These are phyloP conservation scores for Xestia xanthographa DNA, from an alignment of 2,888 invertebrate species.

Conservation along the genomic window DNA sequence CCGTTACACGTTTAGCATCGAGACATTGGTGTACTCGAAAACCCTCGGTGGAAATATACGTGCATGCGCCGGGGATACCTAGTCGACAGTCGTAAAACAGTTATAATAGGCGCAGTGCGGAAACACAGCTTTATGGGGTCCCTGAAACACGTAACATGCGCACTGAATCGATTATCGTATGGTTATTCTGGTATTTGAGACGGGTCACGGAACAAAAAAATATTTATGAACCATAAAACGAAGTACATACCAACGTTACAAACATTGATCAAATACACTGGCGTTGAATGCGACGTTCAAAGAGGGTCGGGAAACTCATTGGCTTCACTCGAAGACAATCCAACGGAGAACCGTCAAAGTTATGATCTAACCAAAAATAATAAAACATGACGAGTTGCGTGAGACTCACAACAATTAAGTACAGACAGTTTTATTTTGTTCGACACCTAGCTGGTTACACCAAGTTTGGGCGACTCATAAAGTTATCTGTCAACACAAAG, in stretches of 20 bases:
- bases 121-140: slow-evolving; percentile 85
- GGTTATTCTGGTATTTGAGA: slow-evolving; percentile 82
- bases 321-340: slow-evolving; percentile 44
- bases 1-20: slow-evolving; percentile 80
- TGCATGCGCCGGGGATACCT: slow-evolving; percentile 81
- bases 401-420: slow-evolving; percentile 62
- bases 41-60: slow-evolving; percentile 74
- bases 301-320: slow-evolving; percentile 49
- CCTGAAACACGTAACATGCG: slow-evolving; percentile 86
- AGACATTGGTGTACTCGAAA: slow-evolving; percentile 80
- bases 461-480: slow-evolving; percentile 61
- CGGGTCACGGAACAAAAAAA: slow-evolving; percentile 82
- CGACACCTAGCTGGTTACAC: slow-evolving; percentile 59
- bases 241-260: slow-evolving; percentile 71
- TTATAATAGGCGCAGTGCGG: slow-evolving; percentile 87
- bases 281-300: slow-evolving; percentile 63
- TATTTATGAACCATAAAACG: slow-evolving; percentile 82
- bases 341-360: slow-evolving; percentile 31
- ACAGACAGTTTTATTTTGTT: slow-evolving; percentile 69
- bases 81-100: slow-evolving; percentile 83
- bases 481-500: slow-evolving; percentile 67
- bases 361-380: slow-evolving; percentile 48
- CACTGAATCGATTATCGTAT: slow-evolving; percentile 85
- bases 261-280: slow-evolving; percentile 79
- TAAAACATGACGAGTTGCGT: slow-evolving; percentile 51